Base-by-base conservation (phyloP, 2,888 invertebrate species). In the Eupeodes luniger region DNA sequence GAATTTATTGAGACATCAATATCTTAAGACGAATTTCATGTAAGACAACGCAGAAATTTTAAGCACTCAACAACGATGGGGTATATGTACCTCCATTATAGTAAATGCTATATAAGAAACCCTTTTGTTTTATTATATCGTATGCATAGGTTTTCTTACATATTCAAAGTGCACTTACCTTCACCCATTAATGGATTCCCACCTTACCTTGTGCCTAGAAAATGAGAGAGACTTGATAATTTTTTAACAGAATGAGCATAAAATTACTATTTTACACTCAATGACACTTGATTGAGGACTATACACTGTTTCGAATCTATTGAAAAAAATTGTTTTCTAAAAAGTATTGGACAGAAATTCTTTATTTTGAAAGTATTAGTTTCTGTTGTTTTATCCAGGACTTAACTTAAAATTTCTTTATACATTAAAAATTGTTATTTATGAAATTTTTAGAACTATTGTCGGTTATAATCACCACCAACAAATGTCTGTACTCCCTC, bases 1-100 rank as follows among this genome's bases (percentile, higher is more conserved):
- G 70, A 80, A 87, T 87, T 87, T 87, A 87, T 87, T 87, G 72
- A 87, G 84, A 81, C 87, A 74, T 78, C 84, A 84, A 79, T 80
- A 80, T 84, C 80, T 87, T 80, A 77, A 84, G 80, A 72, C 44
- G 47, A 76, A 80, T 84, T 70, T 80, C 84, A 72, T 80, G 84
- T 64, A 47, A 51, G 9, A 74, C 67, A 49, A 61, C 67, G 34
- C 27, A 62, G 49, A 34, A 47, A 69, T 78, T 75, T 69, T 57
- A 70, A 79, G 59, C 80, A 64, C 84, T 76, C 66, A 79, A 76
- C 66, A 79, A 76, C 61, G 64, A 19, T 19, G 19, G 3, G 66
- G 27, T 27, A 27, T 27, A n/a, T n/a, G n/a, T n/a, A 27, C 27
- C 27, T 27, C 27, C 27, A 27, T 27, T 27, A 27, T 27, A 27